Percentiles rank a stretch among this genome's conserved stretches.
phyloP scores from a whole-genome alignment of 2,797 vertebrate species.

The Tiaroga cobitis region DNA sequence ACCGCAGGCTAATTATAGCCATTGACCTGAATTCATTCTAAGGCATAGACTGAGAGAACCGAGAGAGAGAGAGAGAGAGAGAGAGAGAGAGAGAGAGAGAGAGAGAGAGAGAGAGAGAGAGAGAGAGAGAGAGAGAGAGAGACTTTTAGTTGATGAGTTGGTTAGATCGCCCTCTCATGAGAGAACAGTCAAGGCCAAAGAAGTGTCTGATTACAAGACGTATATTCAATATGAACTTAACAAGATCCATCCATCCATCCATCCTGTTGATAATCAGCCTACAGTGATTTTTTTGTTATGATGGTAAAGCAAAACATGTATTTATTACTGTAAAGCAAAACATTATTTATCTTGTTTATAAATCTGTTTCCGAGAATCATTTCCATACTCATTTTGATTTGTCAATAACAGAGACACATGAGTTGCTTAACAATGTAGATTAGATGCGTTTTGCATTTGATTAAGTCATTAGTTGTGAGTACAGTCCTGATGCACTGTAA shows the following conservation, averaged over 20 bases:
- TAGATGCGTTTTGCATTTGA: background rate
- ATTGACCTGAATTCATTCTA: constrained; percentile 54
- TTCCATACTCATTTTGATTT: background rate
- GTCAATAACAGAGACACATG: background rate
- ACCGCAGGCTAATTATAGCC: constrained; percentile 57
- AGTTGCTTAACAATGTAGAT: background rate
- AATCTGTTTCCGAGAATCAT: background rate
- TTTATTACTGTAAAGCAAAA: background rate
- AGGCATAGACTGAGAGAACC: too few relatives aligned
- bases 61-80: too few relatives aligned
- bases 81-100: background rate
- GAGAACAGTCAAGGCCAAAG: constrained; percentile 25
- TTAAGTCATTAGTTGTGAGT: background rate
- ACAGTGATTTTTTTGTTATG: background rate
- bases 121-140: background rate
- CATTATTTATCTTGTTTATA: background rate
- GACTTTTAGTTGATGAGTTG: constrained; percentile 47
- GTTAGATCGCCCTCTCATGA: constrained; percentile 22
- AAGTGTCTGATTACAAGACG: constrained; percentile 9
- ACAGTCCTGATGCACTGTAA: background rate
- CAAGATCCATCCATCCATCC: too few relatives aligned
- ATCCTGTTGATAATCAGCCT: background rate
- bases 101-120: too few relatives aligned
- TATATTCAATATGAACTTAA: constrained; percentile 18
- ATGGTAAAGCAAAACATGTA: background rate